Evolutionary conservation across 64 coral and sea anemone species (phyloP).

Genomic region (Stichodactyla mertensii): DNA sequence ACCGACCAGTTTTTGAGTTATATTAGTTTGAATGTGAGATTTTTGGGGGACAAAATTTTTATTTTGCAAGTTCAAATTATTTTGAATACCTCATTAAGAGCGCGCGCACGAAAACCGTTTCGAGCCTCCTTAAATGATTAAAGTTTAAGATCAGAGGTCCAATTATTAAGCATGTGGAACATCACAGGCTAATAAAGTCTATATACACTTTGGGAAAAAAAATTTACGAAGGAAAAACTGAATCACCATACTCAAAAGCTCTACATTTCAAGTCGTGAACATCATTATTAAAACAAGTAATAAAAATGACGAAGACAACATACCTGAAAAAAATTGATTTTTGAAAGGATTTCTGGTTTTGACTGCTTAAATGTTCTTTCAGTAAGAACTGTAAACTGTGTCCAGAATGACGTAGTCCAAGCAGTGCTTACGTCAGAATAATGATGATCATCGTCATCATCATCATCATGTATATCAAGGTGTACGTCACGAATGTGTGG

Average conservation of each 20-base stretch:
- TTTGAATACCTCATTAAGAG: too few relatives aligned
- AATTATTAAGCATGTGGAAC: too few relatives aligned
- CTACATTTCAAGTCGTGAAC: too few relatives aligned
- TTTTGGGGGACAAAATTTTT: too few relatives aligned
- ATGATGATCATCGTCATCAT: slow-evolving; percentile 54
- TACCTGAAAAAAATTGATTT: slow-evolving; percentile 80
- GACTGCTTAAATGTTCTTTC: slow-evolving; percentile 91
- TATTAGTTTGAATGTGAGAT: too few relatives aligned
- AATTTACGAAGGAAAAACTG: background rate
- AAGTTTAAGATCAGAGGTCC: too few relatives aligned
- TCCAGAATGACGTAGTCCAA: slow-evolving; percentile 93
- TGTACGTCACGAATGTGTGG: slow-evolving; percentile 3
- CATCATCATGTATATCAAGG: slow-evolving; percentile 51
- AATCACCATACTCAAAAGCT: too few relatives aligned
- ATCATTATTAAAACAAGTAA: background rate
- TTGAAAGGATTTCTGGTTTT: slow-evolving; percentile 83
- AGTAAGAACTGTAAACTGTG: slow-evolving; percentile 79
- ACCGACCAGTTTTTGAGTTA: too few relatives aligned
- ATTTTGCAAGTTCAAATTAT: too few relatives aligned
- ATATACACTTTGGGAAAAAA: background rate
- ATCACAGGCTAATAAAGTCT: too few relatives aligned
- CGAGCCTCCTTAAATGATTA: too few relatives aligned
- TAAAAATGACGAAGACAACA: background rate
- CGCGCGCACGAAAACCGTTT: too few relatives aligned
- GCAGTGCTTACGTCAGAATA: slow-evolving; percentile 57